Evolutionary conservation across 2,113 vertebrate genomes (phyloP), one percentile per base, ranked within the genome.

Genomic region (Cygnus atratus): DNA sequence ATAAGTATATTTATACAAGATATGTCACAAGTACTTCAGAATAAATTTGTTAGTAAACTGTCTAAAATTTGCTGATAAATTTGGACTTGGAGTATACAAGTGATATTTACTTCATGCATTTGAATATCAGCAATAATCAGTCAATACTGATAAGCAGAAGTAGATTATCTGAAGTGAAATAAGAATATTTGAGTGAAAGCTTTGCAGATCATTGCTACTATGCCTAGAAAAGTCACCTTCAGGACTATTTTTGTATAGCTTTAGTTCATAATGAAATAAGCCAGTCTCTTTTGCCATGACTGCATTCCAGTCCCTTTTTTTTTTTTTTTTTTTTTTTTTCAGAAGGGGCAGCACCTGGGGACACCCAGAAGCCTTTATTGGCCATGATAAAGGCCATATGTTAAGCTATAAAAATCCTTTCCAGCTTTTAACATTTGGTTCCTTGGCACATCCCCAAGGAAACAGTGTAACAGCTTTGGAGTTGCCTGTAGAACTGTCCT

Each of bases 351-450:
- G 62, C 66, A 94, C 62, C 84, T 96, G 88, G 73, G 86, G 73
- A 75, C 66, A 82, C 37, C 9, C 76, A 94, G 79, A 80, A 88
- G 57, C 22, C 17, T 72, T 93, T 84, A 48, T 11, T 93, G 83
- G 88, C 77, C 33, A 16, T 11, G 26, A 84, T 44, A 26, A 92
- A 62, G 54, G 70, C 86, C 86, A 87, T 91, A 90, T 92, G 84
- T 92, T 92, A 94, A 91, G 22, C 88, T 66, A 31, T 37, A 78
- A 16, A 92, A 90, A 88, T 72, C 39, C 77, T 82, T 91, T 93
- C 93, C 92, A 94, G 77, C 4, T 91, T 91, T 82, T 33, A 89
- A 21, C 77, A 82, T 96, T 92, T 89, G 58, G 11, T 82, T 88
- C 41, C 33, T 82, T 94, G 92, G 90, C 92, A 37, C 10, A 57